These are phyloP conservation scores for Vidua macroura DNA, from an alignment of 2,113 vertebrate species.

Conservation along the genomic window DNA sequence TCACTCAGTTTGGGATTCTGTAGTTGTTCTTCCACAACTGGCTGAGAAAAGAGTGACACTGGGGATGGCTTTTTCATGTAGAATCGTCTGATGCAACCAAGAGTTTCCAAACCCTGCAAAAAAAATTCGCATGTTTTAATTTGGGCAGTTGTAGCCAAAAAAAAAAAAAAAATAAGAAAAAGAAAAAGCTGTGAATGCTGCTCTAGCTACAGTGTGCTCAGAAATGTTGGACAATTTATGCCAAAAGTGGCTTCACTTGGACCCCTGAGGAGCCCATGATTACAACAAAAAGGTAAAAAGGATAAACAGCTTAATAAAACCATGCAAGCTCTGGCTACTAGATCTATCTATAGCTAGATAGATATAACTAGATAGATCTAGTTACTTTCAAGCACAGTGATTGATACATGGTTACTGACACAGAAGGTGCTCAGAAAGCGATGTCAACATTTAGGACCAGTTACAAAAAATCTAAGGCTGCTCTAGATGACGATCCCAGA, in stretches of 20 bases:
- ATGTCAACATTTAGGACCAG: neutral
- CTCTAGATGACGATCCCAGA: neutral
- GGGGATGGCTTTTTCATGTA: conserved; percentile 59
- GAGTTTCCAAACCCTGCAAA: conserved; percentile 78
- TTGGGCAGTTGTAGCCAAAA: neutral
- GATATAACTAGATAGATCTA: rapidly evolving
- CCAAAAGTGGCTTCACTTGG: neutral
- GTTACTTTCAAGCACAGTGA: neutral
- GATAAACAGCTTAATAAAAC: neutral
- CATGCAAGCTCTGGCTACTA: too few relatives aligned
- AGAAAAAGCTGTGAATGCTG: rapidly evolving
- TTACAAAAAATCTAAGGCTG: neutral
- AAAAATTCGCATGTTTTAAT: neutral
- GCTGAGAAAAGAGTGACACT: conserved; percentile 78
- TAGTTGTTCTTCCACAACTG: neutral
- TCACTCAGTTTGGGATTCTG: neutral
- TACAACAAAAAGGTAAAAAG: neutral
- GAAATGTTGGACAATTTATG: neutral
- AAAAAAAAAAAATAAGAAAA: too few relatives aligned
- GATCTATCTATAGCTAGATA: neutral
- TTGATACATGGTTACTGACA: neutral
- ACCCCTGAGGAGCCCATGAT: neutral
- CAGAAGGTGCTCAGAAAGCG: neutral
- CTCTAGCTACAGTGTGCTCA: neutral
- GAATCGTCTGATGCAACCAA: conserved; percentile 82